phyloP scores from a whole-genome alignment of 2,113 vertebrate species.

The Phaethornis superciliosus region DNA sequence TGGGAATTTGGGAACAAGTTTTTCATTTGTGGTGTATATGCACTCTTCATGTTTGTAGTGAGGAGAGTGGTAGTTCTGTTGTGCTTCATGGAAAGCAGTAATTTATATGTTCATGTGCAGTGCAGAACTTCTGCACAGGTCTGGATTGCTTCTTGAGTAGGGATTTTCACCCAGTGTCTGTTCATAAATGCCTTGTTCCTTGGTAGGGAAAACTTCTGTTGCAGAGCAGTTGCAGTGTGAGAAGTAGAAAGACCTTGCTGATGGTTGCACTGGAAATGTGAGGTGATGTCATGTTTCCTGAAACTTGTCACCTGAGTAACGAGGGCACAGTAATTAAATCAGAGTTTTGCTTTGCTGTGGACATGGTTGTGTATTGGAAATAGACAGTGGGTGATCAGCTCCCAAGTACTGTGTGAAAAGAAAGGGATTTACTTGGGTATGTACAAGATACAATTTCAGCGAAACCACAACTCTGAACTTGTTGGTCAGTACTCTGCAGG shows the following conservation, averaged over 20 bases:
- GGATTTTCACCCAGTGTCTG: neutral
- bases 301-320: too few relatives aligned
- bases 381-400: neutral
- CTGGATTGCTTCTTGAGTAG: neutral
- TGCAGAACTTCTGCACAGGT: fast-evolving
- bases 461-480: neutral
- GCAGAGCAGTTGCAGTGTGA: neutral
- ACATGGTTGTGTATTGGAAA: fast-evolving
- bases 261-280: fast-evolving
- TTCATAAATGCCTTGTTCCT: neutral
- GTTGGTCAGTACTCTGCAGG: neutral
- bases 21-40: neutral
- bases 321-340: neutral
- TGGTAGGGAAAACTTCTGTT: neutral
- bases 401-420: neutral
- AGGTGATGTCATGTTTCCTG: neutral
- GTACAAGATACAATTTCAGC: neutral
- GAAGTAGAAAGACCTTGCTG: fast-evolving
- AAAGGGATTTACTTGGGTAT: neutral
- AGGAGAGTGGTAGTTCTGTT: neutral
- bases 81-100: neutral
- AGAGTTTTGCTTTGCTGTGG: neutral
- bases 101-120: fast-evolving
- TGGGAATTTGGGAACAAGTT: slow-evolving; percentile 4
- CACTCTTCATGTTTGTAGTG: neutral